phyloP scores from a whole-genome alignment of 2,888 invertebrate species.

The Ectemnius cavifrons region DNA sequence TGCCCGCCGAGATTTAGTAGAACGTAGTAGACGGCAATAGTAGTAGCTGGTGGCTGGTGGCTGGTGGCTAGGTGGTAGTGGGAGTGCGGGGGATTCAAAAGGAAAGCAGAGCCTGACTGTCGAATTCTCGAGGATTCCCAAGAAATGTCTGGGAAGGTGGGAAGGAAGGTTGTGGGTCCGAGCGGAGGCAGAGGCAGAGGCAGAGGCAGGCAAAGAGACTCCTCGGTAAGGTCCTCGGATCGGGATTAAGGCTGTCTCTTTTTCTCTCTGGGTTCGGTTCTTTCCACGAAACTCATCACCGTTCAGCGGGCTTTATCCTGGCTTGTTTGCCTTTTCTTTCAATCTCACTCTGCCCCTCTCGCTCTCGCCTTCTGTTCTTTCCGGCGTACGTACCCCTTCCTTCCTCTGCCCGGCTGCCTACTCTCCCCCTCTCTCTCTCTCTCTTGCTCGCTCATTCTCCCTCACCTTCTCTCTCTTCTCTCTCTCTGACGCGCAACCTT shows the following conservation, averaged over 20 bases:
- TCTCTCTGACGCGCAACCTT: conserved; percentile 54
- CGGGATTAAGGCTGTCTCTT: conserved; percentile 58
- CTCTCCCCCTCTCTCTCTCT: conserved; percentile 29
- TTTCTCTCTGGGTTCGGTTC: conserved; percentile 43
- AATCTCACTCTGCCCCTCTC: conserved; percentile 31
- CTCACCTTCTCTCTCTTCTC: conserved; percentile 32
- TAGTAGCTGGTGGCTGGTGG: no score
- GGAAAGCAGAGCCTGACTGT: conserved; percentile 23
- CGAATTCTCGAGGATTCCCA: conserved; percentile 53
- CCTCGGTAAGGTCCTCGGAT: conserved; percentile 45
- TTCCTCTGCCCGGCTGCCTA: conserved; percentile 34
- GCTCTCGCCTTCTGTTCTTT: conserved; percentile 45
- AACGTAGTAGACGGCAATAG: no score
- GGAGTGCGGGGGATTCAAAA: conserved; percentile 23
- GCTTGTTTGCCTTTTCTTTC: conserved; percentile 67
- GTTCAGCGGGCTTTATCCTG: conserved; percentile 63
- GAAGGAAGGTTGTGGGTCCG: conserved; percentile 37
- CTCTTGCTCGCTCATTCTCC: conserved; percentile 24
- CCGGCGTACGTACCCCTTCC: conserved; percentile 29
- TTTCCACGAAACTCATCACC: conserved; percentile 70
- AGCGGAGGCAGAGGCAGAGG: conserved; percentile 37
- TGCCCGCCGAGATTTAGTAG: no score
- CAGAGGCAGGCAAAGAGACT: conserved; percentile 41
- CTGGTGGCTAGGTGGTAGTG: no score
- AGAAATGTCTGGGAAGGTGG: conserved; percentile 35